Conservation (phyloP, 2,888 invertebrate species). For the Himalopsyche kuldschensis region DNA sequence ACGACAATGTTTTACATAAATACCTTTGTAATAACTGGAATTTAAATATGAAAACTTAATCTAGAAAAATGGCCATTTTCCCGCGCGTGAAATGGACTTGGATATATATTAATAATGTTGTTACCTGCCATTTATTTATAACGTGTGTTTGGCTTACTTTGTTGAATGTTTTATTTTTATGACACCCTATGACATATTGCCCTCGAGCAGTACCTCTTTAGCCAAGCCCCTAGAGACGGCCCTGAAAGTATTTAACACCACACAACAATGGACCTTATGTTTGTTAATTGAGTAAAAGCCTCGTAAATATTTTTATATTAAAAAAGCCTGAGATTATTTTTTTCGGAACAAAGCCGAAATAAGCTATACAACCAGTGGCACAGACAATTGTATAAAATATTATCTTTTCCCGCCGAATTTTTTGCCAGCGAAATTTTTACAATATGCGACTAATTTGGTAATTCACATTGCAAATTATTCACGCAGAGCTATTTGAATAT, state of each 20-base stretch:
- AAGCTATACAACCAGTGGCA: neutral
- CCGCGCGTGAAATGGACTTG: too few species aligned
- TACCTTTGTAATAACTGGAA: too few species aligned
- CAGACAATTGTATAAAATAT: neutral
- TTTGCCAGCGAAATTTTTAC: too few species aligned
- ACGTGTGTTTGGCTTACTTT: neutral
- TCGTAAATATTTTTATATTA: conserved; percentile 35
- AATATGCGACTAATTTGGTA: too few species aligned
- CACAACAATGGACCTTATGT: conserved; percentile 20
- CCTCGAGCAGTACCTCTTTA: neutral
- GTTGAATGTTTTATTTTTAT: neutral
- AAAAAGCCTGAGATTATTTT: neutral
- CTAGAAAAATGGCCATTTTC: too few species aligned
- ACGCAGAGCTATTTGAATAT: too few species aligned
- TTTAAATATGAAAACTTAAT: too few species aligned
- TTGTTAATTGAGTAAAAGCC: conserved; percentile 35
- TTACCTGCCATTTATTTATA: too few species aligned
- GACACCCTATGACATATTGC: neutral
- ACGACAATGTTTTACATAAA: too few species aligned
- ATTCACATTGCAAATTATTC: too few species aligned
- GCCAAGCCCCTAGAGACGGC: neutral
- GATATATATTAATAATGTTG: too few species aligned
- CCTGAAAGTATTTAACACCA: neutral
- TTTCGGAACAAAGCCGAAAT: neutral
- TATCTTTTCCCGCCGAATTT: too few species aligned